Evolutionary conservation across 2,113 vertebrate species (phyloP), one percentile per base, ranked within the genome.

Genomic region (Oreotragus oreotragus): DNA sequence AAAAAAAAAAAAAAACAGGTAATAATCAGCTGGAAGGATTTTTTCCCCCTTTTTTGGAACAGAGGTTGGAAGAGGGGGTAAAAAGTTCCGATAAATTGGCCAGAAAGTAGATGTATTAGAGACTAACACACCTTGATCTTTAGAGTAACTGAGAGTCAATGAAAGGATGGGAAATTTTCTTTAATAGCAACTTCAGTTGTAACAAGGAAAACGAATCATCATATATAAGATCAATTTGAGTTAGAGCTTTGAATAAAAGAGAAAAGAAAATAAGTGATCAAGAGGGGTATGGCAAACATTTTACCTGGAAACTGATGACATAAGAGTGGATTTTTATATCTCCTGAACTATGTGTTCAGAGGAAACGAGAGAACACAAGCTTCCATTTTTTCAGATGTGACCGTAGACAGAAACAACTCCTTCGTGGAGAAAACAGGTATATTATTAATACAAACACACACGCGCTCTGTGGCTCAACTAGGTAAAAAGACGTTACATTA

Each of bases 401-500:
- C 45, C 51, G 17, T 30, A 73, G 58, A 14, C 19, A 91, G 83
- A 94, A 76, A 97, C 21, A 91, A 30, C 55, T 53, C 14, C 13
- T 64, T 86, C 16, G 25, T 39, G 27, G 49, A 83, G 36, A 83
- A 90, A 84, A 58, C 60, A 27, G 2, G 47, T 6, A 7, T 49
- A 5, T 33, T 62, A 81, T 43, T 49, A 15, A 39, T 47, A 81
- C n/a, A 30, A 86, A 57, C 27, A 93, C 58, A 53, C 53, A 27
- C 0, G 2, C 10, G 19, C 4, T 33, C 36, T 17, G 3, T 7
- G 57, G 58, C 58, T 90, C 89, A 19, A 45, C 25, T 49, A 97
- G 58, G 30, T 77, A 66, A 95, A 94, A 94, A 49, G 84, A 84
- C 27, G 10, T 96, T 80, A 93, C 58, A 55, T 80, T 88, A 93